Evolutionary conservation across 2,797 vertebrate genomes (phyloP), one percentile per base, ranked within the genome.

Genomic region (Hippopotamyrus pictus): DNA sequence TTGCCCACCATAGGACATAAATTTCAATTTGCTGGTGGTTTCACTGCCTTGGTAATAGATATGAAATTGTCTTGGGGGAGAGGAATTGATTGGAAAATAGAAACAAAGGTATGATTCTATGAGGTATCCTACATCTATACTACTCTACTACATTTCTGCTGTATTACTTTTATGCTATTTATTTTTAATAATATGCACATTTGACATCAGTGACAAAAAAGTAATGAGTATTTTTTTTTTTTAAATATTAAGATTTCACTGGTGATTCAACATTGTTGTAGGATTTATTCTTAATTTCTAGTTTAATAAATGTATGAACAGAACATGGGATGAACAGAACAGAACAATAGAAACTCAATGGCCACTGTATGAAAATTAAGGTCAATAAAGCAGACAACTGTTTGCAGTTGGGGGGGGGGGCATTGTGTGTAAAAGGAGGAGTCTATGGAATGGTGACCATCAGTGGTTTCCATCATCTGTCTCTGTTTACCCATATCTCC

Each of bases 21-120:
- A 94, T 95, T 96, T 95, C 95, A 95, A 95, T 96, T 96, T 95
- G 93, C 93, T 92, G 92, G 94, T 94, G 92, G 92, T 94, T 94
- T 94, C 93, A 93, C 93, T 94, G 92, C 94, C 94, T 93, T 91
- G 44, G 91, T 92, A 93, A 91, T 92, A 94, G 93, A 95, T 93
- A 94, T 94, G 93, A 95, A 94, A 95, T 95, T 93, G 93, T 95
- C 93, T 94, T 93, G 93, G 91, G 88, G 91, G 93, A 92, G 92
- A 92, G 91, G 92, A 95, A 93, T 94, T 94, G 94, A 95, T 95
- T 94, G 93, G 92, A 95, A 95, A 95, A 95, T 93, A 94, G 92
- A 95, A 95, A 94, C 90, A 90, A 92, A 93, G 92, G 94, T 93
- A 91, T 91, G 89, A 91, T 93, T 91, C 88, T 91, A 91, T 92